Conservation (phyloP, 35 echinoderm and acorn worm genomes). For the Amphiura filiformis region DNA sequence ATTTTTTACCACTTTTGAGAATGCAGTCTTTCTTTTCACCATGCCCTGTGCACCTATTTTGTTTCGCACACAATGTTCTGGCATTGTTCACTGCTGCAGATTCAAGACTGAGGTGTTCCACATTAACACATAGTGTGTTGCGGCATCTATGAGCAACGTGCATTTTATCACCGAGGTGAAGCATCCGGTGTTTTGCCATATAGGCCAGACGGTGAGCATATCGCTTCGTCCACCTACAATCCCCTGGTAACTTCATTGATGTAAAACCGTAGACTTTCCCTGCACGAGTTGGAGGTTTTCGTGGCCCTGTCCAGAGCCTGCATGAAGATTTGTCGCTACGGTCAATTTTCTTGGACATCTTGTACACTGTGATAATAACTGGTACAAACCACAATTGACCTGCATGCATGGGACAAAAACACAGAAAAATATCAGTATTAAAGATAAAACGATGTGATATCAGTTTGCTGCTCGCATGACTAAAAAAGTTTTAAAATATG, state of each 20-base stretch:
- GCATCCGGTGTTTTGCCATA: background rate
- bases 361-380: background rate
- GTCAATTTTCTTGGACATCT: background rate
- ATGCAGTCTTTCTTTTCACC: background rate
- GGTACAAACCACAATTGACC: background rate
- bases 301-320: background rate
- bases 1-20: no score
- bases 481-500: no score
- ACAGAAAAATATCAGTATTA: no score
- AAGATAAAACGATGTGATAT: no score
- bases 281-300: background rate
- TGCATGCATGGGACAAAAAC: no score
- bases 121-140: background rate
- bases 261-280: background rate
- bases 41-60: background rate
- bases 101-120: background rate
- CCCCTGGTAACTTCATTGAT: background rate
- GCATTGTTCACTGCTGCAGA: background rate
- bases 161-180: background rate
- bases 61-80: background rate
- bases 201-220: background rate
- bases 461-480: no score
- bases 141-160: background rate
- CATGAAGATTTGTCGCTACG: background rate
- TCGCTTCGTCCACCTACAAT: background rate